Evolutionary conservation across 2,797 vertebrate genomes (phyloP).

Genomic region (Gouania willdenowi): DNA sequence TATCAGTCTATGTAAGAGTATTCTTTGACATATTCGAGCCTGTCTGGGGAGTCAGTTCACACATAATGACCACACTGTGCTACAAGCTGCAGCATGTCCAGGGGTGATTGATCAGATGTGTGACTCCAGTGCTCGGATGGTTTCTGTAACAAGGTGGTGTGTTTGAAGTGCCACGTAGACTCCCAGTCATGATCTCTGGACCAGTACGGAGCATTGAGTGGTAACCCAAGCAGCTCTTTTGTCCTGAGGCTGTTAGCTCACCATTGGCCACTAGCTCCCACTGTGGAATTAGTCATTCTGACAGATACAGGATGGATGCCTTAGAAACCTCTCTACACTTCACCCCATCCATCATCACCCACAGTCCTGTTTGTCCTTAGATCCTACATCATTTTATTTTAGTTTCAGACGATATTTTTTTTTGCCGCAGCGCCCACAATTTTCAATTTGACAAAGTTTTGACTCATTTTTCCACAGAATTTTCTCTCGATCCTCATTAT

Average conservation of each 20-base stretch:
- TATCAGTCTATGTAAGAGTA: no score
- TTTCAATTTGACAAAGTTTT: no score
- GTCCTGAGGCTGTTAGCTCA: slow-evolving; percentile 50
- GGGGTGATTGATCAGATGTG: slow-evolving; percentile 56
- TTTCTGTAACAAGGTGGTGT: slow-evolving; percentile 42
- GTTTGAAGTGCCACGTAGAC: slow-evolving; percentile 46
- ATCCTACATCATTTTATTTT: slow-evolving; percentile 27
- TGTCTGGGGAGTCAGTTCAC: background rate
- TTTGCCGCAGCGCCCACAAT: slow-evolving; percentile 10
- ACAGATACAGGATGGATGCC: slow-evolving; percentile 66
- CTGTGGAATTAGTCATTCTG: slow-evolving; percentile 66
- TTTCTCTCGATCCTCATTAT: background rate
- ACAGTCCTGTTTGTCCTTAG: slow-evolving; percentile 44
- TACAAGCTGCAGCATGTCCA: slow-evolving; percentile 6
- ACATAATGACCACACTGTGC: slow-evolving; percentile 1
- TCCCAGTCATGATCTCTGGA: slow-evolving; percentile 60
- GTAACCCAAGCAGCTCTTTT: slow-evolving; percentile 57
- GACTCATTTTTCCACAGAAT: slow-evolving; percentile 5
- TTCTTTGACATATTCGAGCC: no score
- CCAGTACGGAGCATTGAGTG: slow-evolving; percentile 43
- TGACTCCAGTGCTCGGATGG: slow-evolving; percentile 22
- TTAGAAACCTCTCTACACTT: slow-evolving; percentile 53
- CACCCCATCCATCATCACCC: slow-evolving; percentile 61
- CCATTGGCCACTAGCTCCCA: slow-evolving; percentile 47
- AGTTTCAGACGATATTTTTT: slow-evolving; percentile 29